Evolutionary conservation across 2,113 vertebrate species (phyloP), one percentile per base, ranked within the genome.

Genomic region (Toxostoma redivivum): DNA sequence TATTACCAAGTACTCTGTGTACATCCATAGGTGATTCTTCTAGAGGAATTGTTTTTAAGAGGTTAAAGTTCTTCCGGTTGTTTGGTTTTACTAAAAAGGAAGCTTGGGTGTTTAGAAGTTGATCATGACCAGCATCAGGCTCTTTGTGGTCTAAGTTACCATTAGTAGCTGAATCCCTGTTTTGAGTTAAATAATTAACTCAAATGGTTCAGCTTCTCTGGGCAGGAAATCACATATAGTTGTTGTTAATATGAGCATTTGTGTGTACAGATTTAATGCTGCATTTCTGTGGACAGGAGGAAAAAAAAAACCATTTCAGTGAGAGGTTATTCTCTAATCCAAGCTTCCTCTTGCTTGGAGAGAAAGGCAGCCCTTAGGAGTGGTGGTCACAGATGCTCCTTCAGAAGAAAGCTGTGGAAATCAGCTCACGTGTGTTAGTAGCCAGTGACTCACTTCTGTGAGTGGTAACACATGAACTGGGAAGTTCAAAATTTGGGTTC

Each of bases 361-460:
- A 37, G 44, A 40, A 21, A 28, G 10, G 12, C 21, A 66, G 2
- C 5, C 24, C 17, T 78, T 38, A 37, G 37, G 50, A n/a, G 5
- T 8, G 23, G 24, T 40, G 6, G 4, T 58, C 3, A 5, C 23
- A 42, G 53, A 4, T 64, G 25, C 9, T 54, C 4, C 30, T 73
- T 45, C 14, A 31, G 60, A 42, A 42, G 16, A 28, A 70, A 30
- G 31, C 50, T 81, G 9, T 12, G 19, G 56, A 28, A 78, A 22
- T 44, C 22, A 60, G 23, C 17, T 20, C 37, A 24, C 42, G 11
- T 44, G 11, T 44, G 6, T 31, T 72, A 31, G 20, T 35, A 47
- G 35, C 25, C 33, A 24, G 0, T 1, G 1, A 7, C n/a, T 94
- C 60, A 5, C 15, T 61, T 78, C 38, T 2, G 0, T 2, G 1